These are phyloP conservation scores for Phalacrocorax aristotelis DNA, from an alignment of 2,113 vertebrate species.

Conservation along the genomic window DNA sequence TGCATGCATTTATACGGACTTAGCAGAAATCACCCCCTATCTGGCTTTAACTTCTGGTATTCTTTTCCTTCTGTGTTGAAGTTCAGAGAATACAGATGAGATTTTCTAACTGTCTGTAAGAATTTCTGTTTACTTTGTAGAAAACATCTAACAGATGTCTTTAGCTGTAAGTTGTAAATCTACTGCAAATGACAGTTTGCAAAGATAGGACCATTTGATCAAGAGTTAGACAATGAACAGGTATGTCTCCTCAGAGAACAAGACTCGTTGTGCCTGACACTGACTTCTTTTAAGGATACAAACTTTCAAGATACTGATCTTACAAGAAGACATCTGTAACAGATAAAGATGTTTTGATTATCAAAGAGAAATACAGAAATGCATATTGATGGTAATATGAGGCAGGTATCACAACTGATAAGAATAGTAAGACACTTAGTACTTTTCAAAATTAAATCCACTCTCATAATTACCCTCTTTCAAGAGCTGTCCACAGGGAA, in stretches of 20 bases:
- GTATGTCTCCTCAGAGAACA: neutral
- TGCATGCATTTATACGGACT: neutral
- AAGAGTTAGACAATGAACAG: neutral
- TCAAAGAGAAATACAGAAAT: neutral
- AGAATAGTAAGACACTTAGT: accelerated
- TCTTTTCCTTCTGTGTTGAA: neutral
- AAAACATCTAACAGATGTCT: neutral
- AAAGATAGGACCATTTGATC: neutral
- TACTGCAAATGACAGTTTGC: neutral
- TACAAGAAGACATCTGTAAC: neutral
- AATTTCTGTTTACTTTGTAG: neutral
- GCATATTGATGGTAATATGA: neutral
- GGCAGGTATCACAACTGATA: neutral
- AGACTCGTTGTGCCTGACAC: neutral
- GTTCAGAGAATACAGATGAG: neutral
- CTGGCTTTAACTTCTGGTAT: neutral
- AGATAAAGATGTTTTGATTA: neutral
- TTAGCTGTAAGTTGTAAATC: neutral
- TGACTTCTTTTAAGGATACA: neutral
- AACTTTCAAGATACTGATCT: neutral
- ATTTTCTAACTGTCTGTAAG: neutral
- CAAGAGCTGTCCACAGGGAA: neutral
- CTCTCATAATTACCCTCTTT: neutral
- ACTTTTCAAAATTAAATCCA: neutral
- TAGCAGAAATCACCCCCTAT: neutral